Evolutionary conservation across 2,113 vertebrate genomes (phyloP).

Genomic region (Gasterosteus nipponicus): DNA sequence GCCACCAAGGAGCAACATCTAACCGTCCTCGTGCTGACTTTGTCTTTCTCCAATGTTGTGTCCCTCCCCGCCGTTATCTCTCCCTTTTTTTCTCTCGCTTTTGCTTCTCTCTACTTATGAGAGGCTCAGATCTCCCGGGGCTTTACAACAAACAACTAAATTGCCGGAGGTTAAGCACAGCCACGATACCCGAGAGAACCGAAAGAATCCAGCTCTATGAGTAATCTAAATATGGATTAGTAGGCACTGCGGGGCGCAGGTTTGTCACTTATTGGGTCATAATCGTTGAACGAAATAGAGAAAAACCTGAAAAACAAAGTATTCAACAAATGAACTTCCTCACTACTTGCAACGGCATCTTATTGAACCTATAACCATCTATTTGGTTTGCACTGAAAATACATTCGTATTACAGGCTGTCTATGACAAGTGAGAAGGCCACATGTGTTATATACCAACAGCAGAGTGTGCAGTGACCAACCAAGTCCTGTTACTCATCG

Average conservation of each 20-base stretch:
- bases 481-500: conserved; percentile 57
- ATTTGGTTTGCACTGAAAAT: not conserved
- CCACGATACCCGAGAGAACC: conserved; percentile 33
- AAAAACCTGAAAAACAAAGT: not conserved
- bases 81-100: conserved; percentile 16
- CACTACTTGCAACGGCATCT: not conserved
- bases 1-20: conserved; percentile 57
- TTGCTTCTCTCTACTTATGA: conserved; percentile 20
- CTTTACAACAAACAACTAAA: conserved; percentile 54
- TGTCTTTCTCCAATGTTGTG: not conserved
- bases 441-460: conserved; percentile 34
- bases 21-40: conserved; percentile 51
- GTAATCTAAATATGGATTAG: conserved; percentile 26
- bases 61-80: not conserved
- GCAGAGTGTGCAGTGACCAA: conserved; percentile 67
- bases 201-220: conserved; percentile 28
- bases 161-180: conserved; percentile 46
- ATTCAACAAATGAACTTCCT: not conserved
- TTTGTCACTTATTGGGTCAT: not conserved
- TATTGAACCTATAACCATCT: not conserved
- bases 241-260: conserved; percentile 4
- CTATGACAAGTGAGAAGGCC: conserved; percentile 24
- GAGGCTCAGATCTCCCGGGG: conserved; percentile 29
- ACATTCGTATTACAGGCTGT: not conserved
- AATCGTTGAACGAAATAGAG: not conserved